A percentile compares a stretch with the other conserved stretches of the same genome.
These are phyloP conservation scores for Trissolcus basalis DNA, from an alignment of 1,140 invertebrate species.

Conservation along the genomic window DNA sequence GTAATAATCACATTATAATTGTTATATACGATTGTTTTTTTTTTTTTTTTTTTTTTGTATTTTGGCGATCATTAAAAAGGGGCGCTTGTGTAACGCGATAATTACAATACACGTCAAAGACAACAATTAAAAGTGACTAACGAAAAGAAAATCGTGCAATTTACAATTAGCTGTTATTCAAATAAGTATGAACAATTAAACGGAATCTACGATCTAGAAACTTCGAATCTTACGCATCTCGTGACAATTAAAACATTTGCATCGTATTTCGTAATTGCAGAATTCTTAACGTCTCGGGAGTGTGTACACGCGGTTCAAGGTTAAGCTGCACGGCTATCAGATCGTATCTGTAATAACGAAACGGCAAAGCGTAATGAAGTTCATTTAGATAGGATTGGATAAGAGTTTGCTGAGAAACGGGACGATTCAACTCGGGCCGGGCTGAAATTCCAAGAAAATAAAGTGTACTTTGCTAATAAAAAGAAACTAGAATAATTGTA, in stretches of 20 bases:
- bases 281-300: slow-evolving; percentile 52
- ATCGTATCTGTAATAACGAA: slow-evolving; percentile 65
- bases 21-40: too few relatives aligned
- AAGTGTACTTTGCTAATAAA: slow-evolving; percentile 56
- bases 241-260: slow-evolving; percentile 59
- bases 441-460: slow-evolving; percentile 52
- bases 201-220: slow-evolving; percentile 43
- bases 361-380: slow-evolving; percentile 65
- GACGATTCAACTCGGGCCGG: slow-evolving; percentile 50
- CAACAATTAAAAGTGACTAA: slow-evolving; percentile 12
- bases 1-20: too few relatives aligned
- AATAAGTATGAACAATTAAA: slow-evolving; percentile 31
- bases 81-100: too few relatives aligned
- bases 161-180: slow-evolving; percentile 39
- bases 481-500: slow-evolving; percentile 45
- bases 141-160: slow-evolving; percentile 26
- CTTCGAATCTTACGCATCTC: slow-evolving; percentile 41
- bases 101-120: background rate
- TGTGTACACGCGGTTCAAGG: slow-evolving; percentile 57
- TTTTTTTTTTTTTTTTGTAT: too few relatives aligned
- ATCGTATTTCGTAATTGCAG: slow-evolving; percentile 58
- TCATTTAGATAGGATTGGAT: slow-evolving; percentile 64
- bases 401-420: slow-evolving; percentile 57
- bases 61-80: too few relatives aligned
- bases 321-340: slow-evolving; percentile 53